Conservation (phyloP, 2,113 vertebrate species). For the Eublepharis macularius region DNA sequence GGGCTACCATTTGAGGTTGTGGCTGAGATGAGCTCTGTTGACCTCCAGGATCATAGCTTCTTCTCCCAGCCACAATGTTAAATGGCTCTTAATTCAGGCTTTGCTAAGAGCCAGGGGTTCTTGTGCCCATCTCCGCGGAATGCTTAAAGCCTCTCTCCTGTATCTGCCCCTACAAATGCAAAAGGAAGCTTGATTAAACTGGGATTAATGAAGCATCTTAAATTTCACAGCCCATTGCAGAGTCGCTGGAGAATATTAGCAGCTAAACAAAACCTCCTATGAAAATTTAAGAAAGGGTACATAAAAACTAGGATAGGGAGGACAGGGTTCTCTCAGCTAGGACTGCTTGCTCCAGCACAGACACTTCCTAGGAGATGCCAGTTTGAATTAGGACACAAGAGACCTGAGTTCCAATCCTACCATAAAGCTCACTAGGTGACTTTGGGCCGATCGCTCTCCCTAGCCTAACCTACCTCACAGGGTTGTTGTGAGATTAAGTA, state of each 20-base stretch:
- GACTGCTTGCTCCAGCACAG: background rate
- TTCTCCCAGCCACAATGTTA: no score
- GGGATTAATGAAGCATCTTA: conserved; percentile 59
- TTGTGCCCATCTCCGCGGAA: background rate
- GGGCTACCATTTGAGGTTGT: no score
- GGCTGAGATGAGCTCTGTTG: no score
- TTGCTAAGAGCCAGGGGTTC: background rate
- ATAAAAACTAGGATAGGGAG: background rate
- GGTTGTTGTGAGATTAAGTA: no score
- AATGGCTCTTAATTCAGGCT: background rate
- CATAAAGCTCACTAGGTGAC: no score
- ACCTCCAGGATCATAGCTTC: no score
- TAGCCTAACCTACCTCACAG: no score
- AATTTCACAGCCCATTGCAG: conserved; percentile 53
- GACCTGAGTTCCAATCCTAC: no score
- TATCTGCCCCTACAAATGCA: background rate
- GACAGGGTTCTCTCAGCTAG: background rate
- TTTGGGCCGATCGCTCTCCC: no score
- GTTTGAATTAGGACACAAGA: no score
- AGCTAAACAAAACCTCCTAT: background rate
- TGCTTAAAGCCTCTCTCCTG: background rate
- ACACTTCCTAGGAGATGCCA: no score
- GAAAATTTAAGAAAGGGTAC: background rate
- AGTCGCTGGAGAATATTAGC: conserved; percentile 43
- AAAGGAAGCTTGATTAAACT: conserved; percentile 17